Evolutionary conservation across 64 coral and sea anemone genomes (phyloP), one percentile per base, ranked within the genome.

Genomic region (Hydrozoanthus tunicans): DNA sequence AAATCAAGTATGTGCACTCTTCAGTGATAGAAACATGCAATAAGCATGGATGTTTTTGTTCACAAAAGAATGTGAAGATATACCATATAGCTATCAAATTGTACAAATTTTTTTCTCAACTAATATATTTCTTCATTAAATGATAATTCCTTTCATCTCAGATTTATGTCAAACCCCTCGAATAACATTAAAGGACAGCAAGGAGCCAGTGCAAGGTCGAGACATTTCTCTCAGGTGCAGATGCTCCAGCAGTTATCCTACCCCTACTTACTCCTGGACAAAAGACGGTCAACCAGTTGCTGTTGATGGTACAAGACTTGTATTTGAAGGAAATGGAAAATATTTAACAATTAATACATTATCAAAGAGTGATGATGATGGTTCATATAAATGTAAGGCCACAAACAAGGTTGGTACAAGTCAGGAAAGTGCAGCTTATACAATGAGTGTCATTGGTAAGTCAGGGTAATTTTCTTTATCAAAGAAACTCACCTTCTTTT

Each of bases 381-480:
- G 97, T 9, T 84, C 58, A 1, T 99, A 99, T 56, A 90, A 81
- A 11, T 99, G 97, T 58, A 79, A 60, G 11, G 97, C 92, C 74
- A 63, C 63, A 56, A 94, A 89, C 26, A 8, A 7, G 51, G 23
- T 84, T 89, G 85, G 92, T 7, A 72, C 78, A 56, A 58, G 27
- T 53, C 56, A 60, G 20, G 77, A 11, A 1, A 86, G 82, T 80
- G 59, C 59, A 75, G 15, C 14, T 5, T 89, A 82, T 25, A 14
- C 32, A 20, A 51, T 94, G 20, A 59, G 81, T 61, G 83, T 96
- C 1, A 74, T 94, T 13, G 91, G 95, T 96, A 63, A 83, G 94
- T 93, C 23, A 9, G 32, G 32, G 32, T 43, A 43, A 43, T 43
- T 43, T 43, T 43, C 32, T 43, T 43, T 43, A 43, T 43, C 0